Conservation (phyloP, 2,113 vertebrate genomes). For the Charadrius vociferus region DNA sequence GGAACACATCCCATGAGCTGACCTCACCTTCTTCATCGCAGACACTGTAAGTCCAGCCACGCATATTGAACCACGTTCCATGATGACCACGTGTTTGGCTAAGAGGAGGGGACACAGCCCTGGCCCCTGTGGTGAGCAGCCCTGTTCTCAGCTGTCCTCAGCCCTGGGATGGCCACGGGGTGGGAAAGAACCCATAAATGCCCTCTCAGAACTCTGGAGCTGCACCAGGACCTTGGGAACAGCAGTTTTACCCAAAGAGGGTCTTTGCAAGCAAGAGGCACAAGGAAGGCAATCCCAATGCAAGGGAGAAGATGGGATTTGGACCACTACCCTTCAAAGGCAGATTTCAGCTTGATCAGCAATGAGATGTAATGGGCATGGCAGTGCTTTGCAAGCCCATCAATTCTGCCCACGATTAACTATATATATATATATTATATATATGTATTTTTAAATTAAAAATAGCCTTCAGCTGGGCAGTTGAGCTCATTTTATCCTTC, state of each 20-base stretch:
- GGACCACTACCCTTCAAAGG: neutral
- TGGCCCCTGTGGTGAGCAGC: neutral
- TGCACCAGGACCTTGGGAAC: neutral
- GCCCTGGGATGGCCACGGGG: no score
- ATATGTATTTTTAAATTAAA: neutral
- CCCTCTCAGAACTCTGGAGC: neutral
- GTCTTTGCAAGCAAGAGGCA: neutral
- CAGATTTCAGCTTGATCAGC: neutral
- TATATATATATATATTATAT: neutral
- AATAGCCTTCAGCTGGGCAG: neutral
- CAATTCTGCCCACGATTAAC: neutral
- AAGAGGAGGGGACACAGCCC: fast-evolving
- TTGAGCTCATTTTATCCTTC: neutral
- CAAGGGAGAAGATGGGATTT: neutral
- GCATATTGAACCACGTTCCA: fast-evolving
- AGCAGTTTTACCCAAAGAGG: neutral
- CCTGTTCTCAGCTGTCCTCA: neutral
- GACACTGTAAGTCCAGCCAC: fast-evolving
- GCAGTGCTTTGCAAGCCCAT: neutral
- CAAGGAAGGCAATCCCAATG: neutral
- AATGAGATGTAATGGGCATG: fast-evolving
- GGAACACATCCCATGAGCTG: neutral
- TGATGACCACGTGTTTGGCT: fast-evolving
- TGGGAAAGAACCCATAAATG: neutral
- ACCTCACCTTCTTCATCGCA: neutral